Evolutionary conservation across 2,888 invertebrate genomes (phyloP), one percentile per base, ranked within the genome.

Genomic region (Mactromeris polynyma): DNA sequence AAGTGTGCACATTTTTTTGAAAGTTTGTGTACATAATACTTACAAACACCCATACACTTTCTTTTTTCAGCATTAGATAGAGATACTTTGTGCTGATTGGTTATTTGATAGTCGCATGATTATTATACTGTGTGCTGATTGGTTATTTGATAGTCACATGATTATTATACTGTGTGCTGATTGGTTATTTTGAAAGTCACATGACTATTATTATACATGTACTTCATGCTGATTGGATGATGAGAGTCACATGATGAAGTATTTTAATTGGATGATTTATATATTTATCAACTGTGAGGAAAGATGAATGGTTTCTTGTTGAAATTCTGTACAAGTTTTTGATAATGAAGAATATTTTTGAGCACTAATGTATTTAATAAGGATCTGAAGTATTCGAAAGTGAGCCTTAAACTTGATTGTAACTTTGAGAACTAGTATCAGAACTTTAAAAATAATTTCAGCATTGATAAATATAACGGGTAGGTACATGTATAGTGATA

Each of bases 151-250:
- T 79, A 46, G 87, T 84, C 88, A 88, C 83, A 80, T 88, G 80
- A 78, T 64, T 84, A 84, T 77, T 78, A 88, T 79, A 83, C 83
- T 81, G 80, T 81, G 81, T 84, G 81, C 81, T 88, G 84, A 88
- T 88, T 88, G 88, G 84, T 88, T n/a, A 83, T n/a, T 78, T 83
- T 87, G 54, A 46, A 83, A 46, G 83, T 84, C 88, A 88, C 83
- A 80, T 88, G 80, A 78, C n/a, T n/a, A n/a, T 64, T 84, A 84
- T 81, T 78, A 88, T n/a, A n/a, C n/a, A n/a, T n/a, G n/a, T 79
- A 83, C 83, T 84, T 84, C 77, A 77, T 84, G 81, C 84, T 88
- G 88, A 88, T 88, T 88, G 84, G 84, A 54, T 81, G 81, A 69
- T 73, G 80, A 73, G 17, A 81, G 33, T 81, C 81, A 51, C 73